Conservation (phyloP, 2,888 invertebrate genomes). For the Leptothorax acervorum region DNA sequence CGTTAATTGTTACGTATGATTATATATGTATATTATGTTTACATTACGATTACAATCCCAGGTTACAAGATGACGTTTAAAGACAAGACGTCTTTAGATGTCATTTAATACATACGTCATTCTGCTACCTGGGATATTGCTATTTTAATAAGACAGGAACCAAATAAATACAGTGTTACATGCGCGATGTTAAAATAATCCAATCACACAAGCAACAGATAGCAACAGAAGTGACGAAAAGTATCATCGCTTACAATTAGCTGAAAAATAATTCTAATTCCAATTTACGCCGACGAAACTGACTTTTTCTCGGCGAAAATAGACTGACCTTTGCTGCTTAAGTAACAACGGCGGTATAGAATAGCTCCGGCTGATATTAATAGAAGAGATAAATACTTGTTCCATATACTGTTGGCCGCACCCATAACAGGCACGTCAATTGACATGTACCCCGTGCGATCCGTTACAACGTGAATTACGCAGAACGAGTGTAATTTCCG, state of each 20-base stretch:
- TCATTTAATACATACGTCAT: too few species aligned
- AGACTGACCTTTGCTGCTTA: constrained; percentile 36
- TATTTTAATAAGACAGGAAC: too few species aligned
- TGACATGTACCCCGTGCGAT: constrained; percentile 42
- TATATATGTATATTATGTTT: neutral
- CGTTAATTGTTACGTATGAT: neutral
- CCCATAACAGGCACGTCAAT: constrained; percentile 45
- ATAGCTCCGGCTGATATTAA: constrained; percentile 35
- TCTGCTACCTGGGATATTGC: too few species aligned
- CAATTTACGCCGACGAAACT: constrained; percentile 4
- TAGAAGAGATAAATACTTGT: constrained; percentile 43
- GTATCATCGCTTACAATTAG: neutral
- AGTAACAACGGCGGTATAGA: constrained; percentile 24
- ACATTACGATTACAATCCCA: neutral
- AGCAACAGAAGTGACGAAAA: neutral
- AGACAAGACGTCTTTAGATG: too few species aligned
- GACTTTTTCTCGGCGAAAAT: constrained; percentile 22
- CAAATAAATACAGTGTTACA: neutral
- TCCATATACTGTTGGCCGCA: constrained; percentile 24
- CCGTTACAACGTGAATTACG: constrained; percentile 43
- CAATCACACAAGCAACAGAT: neutral
- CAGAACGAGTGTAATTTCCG: constrained; percentile 39
- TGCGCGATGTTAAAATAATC: neutral
- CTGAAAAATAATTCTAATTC: constrained; percentile 8
- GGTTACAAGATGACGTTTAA: too few species aligned